phyloP scores from a whole-genome alignment of 30 jellyfish, hydroid and myxozoan genomes.

The Pelagia noctiluca region DNA sequence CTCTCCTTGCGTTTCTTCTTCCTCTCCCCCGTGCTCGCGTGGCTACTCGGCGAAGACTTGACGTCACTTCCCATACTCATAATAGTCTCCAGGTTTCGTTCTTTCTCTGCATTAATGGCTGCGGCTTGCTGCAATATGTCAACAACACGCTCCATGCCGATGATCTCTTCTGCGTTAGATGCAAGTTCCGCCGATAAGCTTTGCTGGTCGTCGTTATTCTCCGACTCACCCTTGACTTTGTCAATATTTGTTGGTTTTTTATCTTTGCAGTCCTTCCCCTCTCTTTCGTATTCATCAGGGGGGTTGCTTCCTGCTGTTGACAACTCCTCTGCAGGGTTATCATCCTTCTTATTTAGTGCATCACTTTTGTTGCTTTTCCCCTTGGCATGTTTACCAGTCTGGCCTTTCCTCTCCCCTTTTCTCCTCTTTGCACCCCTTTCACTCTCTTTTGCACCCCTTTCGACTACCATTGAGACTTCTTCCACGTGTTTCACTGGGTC shows the following conservation, averaged over 20 bases:
- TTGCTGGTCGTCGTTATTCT: conserved; percentile 36
- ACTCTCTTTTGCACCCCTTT: neutral
- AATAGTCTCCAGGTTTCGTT: conserved; percentile 33
- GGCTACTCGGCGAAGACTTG: conserved; percentile 30
- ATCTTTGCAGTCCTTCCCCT: neutral
- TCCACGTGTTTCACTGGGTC: too few species aligned
- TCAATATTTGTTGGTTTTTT: neutral
- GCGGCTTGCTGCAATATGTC: conserved; percentile 75
- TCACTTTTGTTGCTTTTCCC: neutral
- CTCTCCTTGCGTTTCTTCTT: conserved; percentile 61
- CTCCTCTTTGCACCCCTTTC: conserved; percentile 4
- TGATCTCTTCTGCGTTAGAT: conserved; percentile 36
- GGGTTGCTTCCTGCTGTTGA: conserved; percentile 18
- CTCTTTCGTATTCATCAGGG: neutral
- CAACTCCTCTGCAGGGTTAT: conserved; percentile 3
- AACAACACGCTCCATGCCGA: conserved; percentile 76
- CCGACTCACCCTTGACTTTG: neutral
- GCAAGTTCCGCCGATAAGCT: neutral
- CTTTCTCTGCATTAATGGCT: conserved; percentile 74
- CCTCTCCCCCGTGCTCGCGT: conserved; percentile 65
- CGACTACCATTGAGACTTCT: conserved; percentile 38
- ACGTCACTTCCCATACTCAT: neutral
- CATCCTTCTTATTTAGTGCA: neutral
- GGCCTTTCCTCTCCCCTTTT: conserved; percentile 35
- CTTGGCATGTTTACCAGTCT: neutral